phyloP scores from a whole-genome alignment of 2,113 vertebrate genomes.

The Otis tarda region DNA sequence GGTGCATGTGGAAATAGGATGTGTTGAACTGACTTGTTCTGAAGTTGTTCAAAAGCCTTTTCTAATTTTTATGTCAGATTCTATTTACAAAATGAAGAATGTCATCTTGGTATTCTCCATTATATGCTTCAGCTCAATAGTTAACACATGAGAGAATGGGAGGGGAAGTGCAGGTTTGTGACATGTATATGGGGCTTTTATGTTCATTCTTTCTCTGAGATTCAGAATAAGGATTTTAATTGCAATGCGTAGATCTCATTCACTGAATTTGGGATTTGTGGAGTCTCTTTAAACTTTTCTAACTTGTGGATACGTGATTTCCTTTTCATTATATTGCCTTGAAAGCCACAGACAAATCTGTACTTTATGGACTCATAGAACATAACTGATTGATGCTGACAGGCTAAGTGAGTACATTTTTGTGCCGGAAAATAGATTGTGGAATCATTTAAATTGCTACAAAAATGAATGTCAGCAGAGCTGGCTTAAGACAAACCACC shows the following conservation, averaged over 20 bases:
- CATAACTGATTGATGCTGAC: not conserved
- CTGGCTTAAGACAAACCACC: not conserved
- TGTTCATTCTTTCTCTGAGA: not conserved
- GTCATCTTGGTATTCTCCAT: not conserved
- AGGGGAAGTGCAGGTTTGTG: not conserved
- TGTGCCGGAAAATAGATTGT: not conserved
- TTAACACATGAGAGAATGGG: not conserved
- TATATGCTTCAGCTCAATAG: not conserved
- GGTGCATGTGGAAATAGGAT: not conserved
- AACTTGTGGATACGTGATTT: not conserved
- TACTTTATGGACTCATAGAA: not conserved
- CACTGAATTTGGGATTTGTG: not conserved
- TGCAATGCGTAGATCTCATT: not conserved
- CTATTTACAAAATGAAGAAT: not conserved
- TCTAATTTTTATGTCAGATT: not conserved
- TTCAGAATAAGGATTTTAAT: not conserved
- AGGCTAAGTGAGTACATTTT: not conserved
- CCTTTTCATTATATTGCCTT: not conserved
- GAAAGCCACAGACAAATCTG: not conserved
- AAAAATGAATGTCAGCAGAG: not conserved
- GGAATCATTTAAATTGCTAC: not conserved
- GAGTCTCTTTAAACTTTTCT: not conserved
- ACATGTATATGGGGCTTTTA: accelerated
- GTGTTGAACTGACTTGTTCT: not conserved
- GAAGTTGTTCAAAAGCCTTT: not conserved